Base-by-base conservation (phyloP, 2,888 invertebrate genomes). In the Beris morrisii region DNA sequence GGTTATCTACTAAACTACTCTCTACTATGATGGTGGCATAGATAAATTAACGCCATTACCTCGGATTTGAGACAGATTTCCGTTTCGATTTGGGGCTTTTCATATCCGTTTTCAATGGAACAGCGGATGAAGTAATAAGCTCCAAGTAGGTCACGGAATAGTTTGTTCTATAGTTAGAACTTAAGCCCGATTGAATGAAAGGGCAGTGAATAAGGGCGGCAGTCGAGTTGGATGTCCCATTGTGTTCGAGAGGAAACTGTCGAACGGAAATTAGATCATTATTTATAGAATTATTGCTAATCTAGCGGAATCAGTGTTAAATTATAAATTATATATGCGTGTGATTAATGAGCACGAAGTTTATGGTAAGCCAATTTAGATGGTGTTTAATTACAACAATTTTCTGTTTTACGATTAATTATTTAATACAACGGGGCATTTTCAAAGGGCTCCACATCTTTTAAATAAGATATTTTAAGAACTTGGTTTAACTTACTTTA, bases 41-140 rank as follows among this genome's bases (percentile, higher is more conserved):
- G 57, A 57, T 57, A 57, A 57, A 57, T 57, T 57, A 44, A 28
- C 44, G 22, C 57, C 44, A 57, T 57, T 57, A 57, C 44, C 44
- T 44, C 44, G 57, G 44, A 57, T 57, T 53, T 44, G 22, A 44
- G 44, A 44, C 44, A 57, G 57, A 57, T 57, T 57, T 57, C 57
- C 57, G 57, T 44, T 57, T 44, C 22, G 57, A 57, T 57, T 57
- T 44, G 11, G 32, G 57, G 57, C 44, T 44, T 44, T 22, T 57
- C 57, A 57, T 44, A 57, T 57, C 57, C 45, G 57, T 44, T 45
- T 45, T 13, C 57, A 31, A 57, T 57, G 9, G 12, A 57, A 44
- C 12, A 5, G n/a, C 45, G 45, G 45, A 57, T 57, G 57, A 12
- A 15, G 38, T 56, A 38, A 28, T 45, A 57, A 44, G 44, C 57